Evolutionary conservation across 1,140 invertebrate genomes (phyloP).

Genomic region (Amyelois transitella): DNA sequence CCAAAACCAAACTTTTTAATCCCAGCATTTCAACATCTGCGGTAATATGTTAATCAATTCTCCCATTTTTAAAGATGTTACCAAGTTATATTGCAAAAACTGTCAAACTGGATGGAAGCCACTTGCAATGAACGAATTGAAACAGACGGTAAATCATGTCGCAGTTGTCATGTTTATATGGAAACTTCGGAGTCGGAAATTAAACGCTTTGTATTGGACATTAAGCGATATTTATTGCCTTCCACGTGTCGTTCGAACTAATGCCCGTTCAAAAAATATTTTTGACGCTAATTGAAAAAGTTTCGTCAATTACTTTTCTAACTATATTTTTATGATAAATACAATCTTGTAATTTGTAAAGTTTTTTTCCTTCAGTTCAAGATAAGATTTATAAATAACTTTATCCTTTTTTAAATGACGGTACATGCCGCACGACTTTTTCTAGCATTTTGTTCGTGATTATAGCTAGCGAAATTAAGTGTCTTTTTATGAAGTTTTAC

Average conservation of each 20-base stretch:
- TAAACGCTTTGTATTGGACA: slow-evolving; percentile 46
- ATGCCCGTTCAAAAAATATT: background rate
- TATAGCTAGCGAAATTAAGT: too few relatives aligned
- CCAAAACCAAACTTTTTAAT: too few relatives aligned
- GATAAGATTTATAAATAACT: too few relatives aligned
- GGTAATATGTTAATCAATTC: too few relatives aligned
- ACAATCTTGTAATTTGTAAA: too few relatives aligned
- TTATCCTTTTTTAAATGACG: background rate
- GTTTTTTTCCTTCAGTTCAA: too few relatives aligned
- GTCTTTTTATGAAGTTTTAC: too few relatives aligned
- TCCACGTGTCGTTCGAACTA: background rate
- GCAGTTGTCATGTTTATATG: slow-evolving; percentile 14
- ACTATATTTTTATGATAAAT: background rate
- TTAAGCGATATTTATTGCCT: slow-evolving; percentile 39
- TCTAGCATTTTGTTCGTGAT: too few relatives aligned
- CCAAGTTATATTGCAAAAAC: background rate
- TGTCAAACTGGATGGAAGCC: background rate
- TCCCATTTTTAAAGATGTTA: too few relatives aligned
- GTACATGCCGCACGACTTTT: too few relatives aligned
- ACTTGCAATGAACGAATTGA: background rate
- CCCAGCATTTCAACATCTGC: too few relatives aligned
- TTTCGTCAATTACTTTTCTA: background rate
- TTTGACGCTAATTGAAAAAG: background rate
- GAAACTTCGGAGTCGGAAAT: slow-evolving; percentile 30
- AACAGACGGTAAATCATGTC: slow-evolving; percentile 14